phyloP scores from a whole-genome alignment of 2,113 vertebrate species.

The Actenoides lindsayi region DNA sequence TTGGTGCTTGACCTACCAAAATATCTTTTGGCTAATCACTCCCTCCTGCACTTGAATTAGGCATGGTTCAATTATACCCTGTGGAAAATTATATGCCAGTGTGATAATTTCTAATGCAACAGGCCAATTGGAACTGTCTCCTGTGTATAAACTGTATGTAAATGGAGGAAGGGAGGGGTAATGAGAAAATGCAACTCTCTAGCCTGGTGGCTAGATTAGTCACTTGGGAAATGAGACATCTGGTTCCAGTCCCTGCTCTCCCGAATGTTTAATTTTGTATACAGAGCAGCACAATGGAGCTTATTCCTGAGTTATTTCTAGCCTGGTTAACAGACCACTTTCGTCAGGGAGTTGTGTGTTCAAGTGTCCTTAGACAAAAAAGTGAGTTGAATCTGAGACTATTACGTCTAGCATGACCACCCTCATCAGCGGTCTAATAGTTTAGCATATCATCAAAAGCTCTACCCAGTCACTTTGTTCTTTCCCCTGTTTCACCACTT shows the following conservation, averaged over 20 bases:
- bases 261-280: slow-evolving; percentile 32
- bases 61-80: not conserved
- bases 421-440: not conserved
- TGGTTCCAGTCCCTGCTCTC: not conserved
- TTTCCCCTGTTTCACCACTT: not conserved
- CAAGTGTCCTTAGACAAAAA: not conserved
- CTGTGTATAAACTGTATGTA: not conserved
- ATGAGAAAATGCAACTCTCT: slow-evolving; percentile 28
- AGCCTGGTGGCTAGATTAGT: slow-evolving; percentile 34
- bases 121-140: not conserved
- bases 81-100: not conserved
- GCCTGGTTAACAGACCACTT: not conserved
- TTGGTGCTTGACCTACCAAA: not conserved
- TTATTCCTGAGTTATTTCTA: slow-evolving; percentile 22
- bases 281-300: not conserved
- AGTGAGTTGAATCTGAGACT: not conserved
- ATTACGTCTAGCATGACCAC: not conserved
- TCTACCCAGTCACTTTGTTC: not conserved
- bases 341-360: not conserved
- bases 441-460: not conserved
- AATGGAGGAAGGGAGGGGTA: slow-evolving; percentile 28
- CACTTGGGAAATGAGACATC: slow-evolving; percentile 55
- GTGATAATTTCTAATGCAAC: not conserved
- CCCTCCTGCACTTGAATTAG: not conserved
- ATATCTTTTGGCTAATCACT: not conserved